Percentiles rank a stretch among this genome's conserved stretches.
Evolutionary conservation across 2,888 invertebrate genomes (phyloP).

Genomic region (Nemotelus nigrinus): DNA sequence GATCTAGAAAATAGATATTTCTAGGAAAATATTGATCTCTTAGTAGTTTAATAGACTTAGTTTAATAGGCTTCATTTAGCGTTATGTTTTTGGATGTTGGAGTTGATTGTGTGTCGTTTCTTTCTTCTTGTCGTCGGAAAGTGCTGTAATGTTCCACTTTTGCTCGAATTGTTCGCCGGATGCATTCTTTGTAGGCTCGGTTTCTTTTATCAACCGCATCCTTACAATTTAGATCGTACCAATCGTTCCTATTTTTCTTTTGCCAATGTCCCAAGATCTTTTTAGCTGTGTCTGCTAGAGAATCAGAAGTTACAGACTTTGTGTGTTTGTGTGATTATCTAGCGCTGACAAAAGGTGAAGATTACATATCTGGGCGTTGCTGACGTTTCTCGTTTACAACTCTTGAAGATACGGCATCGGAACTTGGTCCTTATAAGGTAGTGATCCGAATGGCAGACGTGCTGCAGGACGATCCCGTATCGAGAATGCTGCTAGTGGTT

Average conservation of each 20-base stretch:
- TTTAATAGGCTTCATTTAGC: too few species aligned
- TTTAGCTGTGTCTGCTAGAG: not conserved
- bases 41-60: too few species aligned
- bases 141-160: too few species aligned
- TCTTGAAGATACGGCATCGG: not conserved
- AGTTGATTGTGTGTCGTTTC: too few species aligned
- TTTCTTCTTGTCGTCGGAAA: too few species aligned
- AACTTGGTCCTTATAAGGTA: not conserved
- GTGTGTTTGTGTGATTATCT: not conserved
- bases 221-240: too few species aligned
- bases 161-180: too few species aligned
- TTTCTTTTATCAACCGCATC: too few species aligned
- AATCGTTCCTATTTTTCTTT: not conserved
- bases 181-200: too few species aligned
- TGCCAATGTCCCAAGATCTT: not conserved
- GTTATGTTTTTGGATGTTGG: too few species aligned
- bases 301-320: not conserved
- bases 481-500: not conserved
- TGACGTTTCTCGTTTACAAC: not conserved
- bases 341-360: not conserved
- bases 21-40: too few species aligned
- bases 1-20: too few species aligned
- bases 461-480: not conserved
- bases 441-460: constrained; percentile 4
- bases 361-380: not conserved